Base-by-base conservation (phyloP, 2,888 invertebrate genomes). In the Platycnemis pennipes region DNA sequence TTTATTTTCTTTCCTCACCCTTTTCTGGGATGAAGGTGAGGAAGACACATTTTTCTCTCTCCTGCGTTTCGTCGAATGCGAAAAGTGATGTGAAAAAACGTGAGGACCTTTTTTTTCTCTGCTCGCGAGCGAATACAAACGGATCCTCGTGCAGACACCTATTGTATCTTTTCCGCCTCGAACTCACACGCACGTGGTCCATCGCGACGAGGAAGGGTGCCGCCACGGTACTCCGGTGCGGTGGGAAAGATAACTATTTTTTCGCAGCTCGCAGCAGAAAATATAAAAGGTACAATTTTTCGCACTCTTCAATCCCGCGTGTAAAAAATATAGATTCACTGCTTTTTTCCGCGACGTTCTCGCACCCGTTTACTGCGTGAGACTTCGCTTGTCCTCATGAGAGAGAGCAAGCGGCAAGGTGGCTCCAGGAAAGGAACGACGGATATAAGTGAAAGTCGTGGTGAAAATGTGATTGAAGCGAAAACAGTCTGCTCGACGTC, bases 111-210 rank as follows among this genome's bases (percentile, higher is more conserved):
- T 53, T 56, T 19, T 87, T 37, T 87, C 87, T 22, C 7, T 42
- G 22, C 42, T 56, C 56, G 26, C 56, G 37, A 53, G 56, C 37
- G 16, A 22, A 31, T 56, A 89, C 56, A 63, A 56, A 42, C 89
- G 3, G 89, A 56, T 56, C 89, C 89, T 37, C 31, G 53, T 37
- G 56, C 26, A 22, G 42, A 56, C 45, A n/a, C 56, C n/a, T 37
- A 53, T 56, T 56, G 56, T 56, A 19, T 89, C 31, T n/a, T 53
- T 8, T 44, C 37, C 37, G 19, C 3, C 22, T 22, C 53, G n/a
- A n/a, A n/a, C n/a, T n/a, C n/a, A 13, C 53, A 89, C 56, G 91
- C 49, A 69, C 91, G 63, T 56, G 56, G 22, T 44, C 56, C 22
- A 22, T 31, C 56, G 26, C 53, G 53, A 53, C 22, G 42, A 69